Percentiles rank a stretch among this genome's conserved stretches.
Evolutionary conservation across 1,140 invertebrate genomes (phyloP).

Genomic region (Drosophila burlai): DNA sequence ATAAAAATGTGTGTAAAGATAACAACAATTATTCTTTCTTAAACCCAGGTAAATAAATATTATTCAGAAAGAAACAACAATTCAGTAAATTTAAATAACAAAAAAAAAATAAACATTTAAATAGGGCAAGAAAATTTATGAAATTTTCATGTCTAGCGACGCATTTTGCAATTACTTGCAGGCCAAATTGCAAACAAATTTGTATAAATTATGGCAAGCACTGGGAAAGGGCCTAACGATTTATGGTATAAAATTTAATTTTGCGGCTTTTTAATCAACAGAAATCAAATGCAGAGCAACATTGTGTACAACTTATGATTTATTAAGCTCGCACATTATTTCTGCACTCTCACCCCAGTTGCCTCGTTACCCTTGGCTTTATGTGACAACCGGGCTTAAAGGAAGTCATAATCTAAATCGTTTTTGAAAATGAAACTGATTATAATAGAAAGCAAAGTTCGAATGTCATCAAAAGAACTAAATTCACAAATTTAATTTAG

Average conservation of each 20-base stretch:
- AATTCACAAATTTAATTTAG: background rate
- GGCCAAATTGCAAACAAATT: constrained; percentile 42
- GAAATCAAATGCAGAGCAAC: constrained; percentile 49
- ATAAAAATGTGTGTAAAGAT: background rate
- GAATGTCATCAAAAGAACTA: background rate
- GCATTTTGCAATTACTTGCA: constrained; percentile 47
- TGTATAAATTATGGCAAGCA: constrained; percentile 40
- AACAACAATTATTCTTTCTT: background rate
- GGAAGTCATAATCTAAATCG: background rate
- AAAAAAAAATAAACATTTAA: constrained; percentile 1
- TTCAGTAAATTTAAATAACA: constrained; percentile 2
- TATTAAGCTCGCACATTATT: constrained; percentile 36
- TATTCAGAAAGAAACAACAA: background rate
- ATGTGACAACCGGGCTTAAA: background rate
- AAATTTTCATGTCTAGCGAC: constrained; percentile 1
- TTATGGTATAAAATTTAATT: constrained; percentile 51
- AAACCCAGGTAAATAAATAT: background rate
- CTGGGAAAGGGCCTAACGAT: constrained; percentile 21
- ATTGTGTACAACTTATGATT: constrained; percentile 44
- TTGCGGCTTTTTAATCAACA: constrained; percentile 64
- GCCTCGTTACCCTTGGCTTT: background rate
- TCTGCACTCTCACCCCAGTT: background rate
- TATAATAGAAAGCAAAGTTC: background rate
- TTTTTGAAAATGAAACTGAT: background rate
- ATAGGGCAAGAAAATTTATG: constrained; percentile 18